Conservation (phyloP, 2,888 invertebrate species). For the Ypsolopha scabrella region DNA sequence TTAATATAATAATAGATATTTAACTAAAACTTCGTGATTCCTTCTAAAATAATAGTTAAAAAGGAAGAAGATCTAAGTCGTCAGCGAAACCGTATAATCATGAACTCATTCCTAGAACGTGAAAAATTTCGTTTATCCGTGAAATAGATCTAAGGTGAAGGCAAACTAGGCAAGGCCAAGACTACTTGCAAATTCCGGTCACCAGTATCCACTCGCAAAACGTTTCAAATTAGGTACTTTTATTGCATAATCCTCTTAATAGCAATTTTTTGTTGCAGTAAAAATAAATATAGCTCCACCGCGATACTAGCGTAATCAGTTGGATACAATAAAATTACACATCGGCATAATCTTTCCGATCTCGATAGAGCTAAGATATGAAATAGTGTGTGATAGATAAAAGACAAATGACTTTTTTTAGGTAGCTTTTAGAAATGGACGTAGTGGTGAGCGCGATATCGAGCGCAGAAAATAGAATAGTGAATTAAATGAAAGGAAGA, state of each 20-base stretch:
- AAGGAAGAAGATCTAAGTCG: background rate
- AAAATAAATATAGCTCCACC: too few species aligned
- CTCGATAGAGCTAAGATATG: slow-evolving; percentile 19
- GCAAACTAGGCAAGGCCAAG: slow-evolving; percentile 16
- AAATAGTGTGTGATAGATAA: background rate
- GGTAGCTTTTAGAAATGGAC: background rate
- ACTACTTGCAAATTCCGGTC: background rate
- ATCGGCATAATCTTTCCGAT: slow-evolving; percentile 31
- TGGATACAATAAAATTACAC: background rate
- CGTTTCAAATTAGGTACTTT: too few species aligned
- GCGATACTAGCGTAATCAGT: too few species aligned
- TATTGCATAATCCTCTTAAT: too few species aligned
- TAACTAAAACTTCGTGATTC: too few species aligned
- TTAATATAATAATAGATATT: too few species aligned
- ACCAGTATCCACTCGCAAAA: background rate
- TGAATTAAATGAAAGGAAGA: background rate
- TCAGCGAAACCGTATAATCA: background rate
- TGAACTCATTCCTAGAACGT: slow-evolving; percentile 7
- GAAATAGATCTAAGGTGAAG: slow-evolving; percentile 18
- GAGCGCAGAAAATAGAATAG: too few species aligned
- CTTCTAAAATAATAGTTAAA: too few species aligned
- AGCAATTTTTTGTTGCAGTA: too few species aligned
- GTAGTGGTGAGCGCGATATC: too few species aligned
- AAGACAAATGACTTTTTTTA: background rate
- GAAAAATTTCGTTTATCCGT: slow-evolving; percentile 15